Evolutionary conservation across 2,113 vertebrate genomes (phyloP).

Genomic region (Oncorhynchus nerka): DNA sequence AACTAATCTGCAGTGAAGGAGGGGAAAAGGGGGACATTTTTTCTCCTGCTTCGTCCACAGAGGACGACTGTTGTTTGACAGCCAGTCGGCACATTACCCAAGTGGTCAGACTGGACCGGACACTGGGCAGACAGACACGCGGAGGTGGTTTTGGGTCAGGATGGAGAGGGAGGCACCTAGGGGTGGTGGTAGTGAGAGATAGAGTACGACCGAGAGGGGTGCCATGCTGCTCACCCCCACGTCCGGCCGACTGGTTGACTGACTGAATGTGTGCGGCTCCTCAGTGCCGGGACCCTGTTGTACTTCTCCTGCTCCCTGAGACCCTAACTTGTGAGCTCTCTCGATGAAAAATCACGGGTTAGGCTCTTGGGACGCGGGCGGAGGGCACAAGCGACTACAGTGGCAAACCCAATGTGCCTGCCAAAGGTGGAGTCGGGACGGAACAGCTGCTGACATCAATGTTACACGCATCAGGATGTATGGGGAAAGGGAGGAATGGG

Average conservation of each 20-base stretch:
- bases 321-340: slow-evolving; percentile 99
- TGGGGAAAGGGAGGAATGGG: not conserved
- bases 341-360: slow-evolving; percentile 97
- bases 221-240: slow-evolving; percentile 51
- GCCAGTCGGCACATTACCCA: slow-evolving; percentile 19
- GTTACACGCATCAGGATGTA: not conserved
- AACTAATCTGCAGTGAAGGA: slow-evolving; percentile 55
- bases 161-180: not conserved
- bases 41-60: slow-evolving; percentile 5
- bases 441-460: slow-evolving; percentile 18
- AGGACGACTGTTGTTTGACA: slow-evolving; percentile 20
- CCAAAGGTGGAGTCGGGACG: slow-evolving; percentile 44
- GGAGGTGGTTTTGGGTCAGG: slow-evolving; percentile 7
- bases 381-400: slow-evolving; percentile 90
- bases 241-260: slow-evolving; percentile 30
- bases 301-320: slow-evolving; percentile 99
- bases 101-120: slow-evolving; percentile 13
- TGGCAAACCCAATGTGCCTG: slow-evolving; percentile 64
- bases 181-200: slow-evolving; percentile 19
- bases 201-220: not conserved
- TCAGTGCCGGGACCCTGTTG: slow-evolving; percentile 59
- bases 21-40: slow-evolving; percentile 5
- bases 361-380: slow-evolving; percentile 99
- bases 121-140: slow-evolving; percentile 14
- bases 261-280: slow-evolving; percentile 52